Percentiles rank a stretch among this genome's conserved stretches.
Conservation (phyloP, 2,797 vertebrate genomes). For the Macropodus opercularis region DNA sequence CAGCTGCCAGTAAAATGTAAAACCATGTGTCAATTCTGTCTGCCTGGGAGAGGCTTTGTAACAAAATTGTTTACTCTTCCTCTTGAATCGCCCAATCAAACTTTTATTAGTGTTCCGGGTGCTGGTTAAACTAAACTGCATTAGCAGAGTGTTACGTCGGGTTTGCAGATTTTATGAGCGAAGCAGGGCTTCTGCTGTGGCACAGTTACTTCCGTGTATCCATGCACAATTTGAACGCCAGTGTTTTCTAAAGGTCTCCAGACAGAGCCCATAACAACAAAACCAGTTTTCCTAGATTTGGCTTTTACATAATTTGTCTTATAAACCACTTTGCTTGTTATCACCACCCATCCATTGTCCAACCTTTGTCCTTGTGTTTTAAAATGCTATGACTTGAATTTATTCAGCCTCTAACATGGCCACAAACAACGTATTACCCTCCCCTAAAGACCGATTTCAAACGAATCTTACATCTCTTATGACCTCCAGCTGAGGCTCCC, state of each 20-base stretch:
- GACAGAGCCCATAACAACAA: constrained; percentile 48
- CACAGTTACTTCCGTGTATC: constrained; percentile 35
- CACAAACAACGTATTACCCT: neutral
- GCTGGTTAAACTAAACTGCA: constrained; percentile 41
- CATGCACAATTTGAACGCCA: constrained; percentile 22
- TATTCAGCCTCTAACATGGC: neutral
- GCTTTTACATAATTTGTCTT: too few species aligned
- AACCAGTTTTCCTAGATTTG: constrained; percentile 41
- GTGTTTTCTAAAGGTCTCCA: constrained; percentile 26
- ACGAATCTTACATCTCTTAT: constrained; percentile 20
- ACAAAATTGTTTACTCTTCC: constrained; percentile 75
- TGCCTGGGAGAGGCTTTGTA: constrained; percentile 60
- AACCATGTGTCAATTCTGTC: constrained; percentile 71
- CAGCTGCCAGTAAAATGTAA: constrained; percentile 72
- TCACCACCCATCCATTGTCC: too few species aligned
- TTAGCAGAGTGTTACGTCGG: constrained; percentile 53
- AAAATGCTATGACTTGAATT: neutral
- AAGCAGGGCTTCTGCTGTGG: constrained; percentile 23
- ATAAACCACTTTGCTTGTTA: too few species aligned
- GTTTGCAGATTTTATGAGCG: constrained; percentile 45
- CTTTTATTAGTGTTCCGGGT: constrained; percentile 60
- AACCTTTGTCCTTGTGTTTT: too few species aligned
- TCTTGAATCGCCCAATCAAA: constrained; percentile 70
- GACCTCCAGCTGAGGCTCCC: constrained; percentile 27
- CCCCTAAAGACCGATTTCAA: constrained; percentile 10